Evolutionary conservation across 1,140 invertebrate species (phyloP).

Genomic region (Helicoverpa zea): DNA sequence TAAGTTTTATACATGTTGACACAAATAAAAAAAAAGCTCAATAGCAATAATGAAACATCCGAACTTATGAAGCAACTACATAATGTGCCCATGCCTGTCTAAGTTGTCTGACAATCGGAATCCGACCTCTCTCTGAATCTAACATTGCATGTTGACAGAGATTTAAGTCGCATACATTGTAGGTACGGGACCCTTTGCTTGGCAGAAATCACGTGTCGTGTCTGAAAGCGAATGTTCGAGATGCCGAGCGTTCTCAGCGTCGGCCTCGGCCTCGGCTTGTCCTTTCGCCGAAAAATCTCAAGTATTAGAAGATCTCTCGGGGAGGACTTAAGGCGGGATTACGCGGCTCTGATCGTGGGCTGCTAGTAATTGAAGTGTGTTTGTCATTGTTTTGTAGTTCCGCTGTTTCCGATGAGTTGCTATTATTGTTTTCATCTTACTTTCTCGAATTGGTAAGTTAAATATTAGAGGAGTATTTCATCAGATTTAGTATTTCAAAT

Average conservation of each 20-base stretch:
- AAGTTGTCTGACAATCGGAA: not conserved
- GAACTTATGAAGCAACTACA: not conserved
- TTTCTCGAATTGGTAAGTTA: not conserved
- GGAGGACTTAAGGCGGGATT: conserved; percentile 19
- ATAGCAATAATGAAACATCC: not conserved
- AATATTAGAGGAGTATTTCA: no score
- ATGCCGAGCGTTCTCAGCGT: conserved; percentile 14
- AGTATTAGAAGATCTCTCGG: conserved; percentile 24
- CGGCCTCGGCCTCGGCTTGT: conserved; percentile 5
- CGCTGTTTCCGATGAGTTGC: not conserved
- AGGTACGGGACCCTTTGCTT: conserved; percentile 13
- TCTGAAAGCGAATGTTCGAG: conserved; percentile 35
- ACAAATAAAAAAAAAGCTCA: no score
- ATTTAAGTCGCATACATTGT: conserved; percentile 45
- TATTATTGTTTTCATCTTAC: not conserved
- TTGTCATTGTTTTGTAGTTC: conserved; percentile 35
- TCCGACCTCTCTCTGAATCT: conserved; percentile 14
- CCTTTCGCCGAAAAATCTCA: conserved; percentile 44
- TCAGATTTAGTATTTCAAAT: no score
- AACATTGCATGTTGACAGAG: conserved; percentile 37
- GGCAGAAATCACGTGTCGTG: conserved; percentile 30
- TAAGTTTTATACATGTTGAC: no score
- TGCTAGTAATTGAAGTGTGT: conserved; percentile 30
- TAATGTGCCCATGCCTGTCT: not conserved
- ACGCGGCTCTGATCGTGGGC: conserved; percentile 19